Evolutionary conservation across 2,113 vertebrate species (phyloP).

Genomic region (Colistium nudipinnis): DNA sequence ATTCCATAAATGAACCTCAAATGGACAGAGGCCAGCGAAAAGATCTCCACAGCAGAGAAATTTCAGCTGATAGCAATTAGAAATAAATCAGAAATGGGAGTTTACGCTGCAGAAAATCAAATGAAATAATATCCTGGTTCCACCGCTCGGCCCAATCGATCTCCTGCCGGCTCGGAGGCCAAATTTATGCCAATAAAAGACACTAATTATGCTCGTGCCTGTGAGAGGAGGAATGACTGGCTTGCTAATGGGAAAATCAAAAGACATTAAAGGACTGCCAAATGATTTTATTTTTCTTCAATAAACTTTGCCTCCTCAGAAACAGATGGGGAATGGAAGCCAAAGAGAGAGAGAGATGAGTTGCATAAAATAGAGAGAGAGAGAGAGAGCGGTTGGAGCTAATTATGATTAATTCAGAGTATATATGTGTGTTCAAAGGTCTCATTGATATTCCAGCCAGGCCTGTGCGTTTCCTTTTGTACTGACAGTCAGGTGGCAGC

Average conservation of each 20-base stretch:
- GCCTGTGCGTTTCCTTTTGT: slow-evolving; percentile 28
- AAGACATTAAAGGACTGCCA: slow-evolving; percentile 78
- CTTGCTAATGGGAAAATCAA: slow-evolving; percentile 82
- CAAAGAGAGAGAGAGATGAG: slow-evolving; percentile 25
- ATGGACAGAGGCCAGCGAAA: too few species aligned
- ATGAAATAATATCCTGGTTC: neutral
- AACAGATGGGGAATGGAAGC: slow-evolving; percentile 62
- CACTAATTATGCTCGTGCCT: slow-evolving; percentile 75
- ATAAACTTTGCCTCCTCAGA: slow-evolving; percentile 61
- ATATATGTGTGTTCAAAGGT: slow-evolving; percentile 43
- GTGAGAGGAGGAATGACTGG: slow-evolving; percentile 70
- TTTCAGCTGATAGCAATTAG: slow-evolving; percentile 23
- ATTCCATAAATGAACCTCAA: too few species aligned
- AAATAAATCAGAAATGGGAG: neutral
- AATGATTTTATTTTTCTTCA: slow-evolving; percentile 75
- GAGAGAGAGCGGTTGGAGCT: slow-evolving; percentile 44
- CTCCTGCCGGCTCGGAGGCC: slow-evolving; percentile 64
- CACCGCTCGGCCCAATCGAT: slow-evolving; percentile 55
- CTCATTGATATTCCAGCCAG: slow-evolving; percentile 41
- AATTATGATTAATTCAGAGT: slow-evolving; percentile 67
- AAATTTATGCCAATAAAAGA: slow-evolving; percentile 77
- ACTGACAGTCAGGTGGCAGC: slow-evolving; percentile 29
- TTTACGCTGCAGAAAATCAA: neutral
- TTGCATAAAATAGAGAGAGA: neutral
- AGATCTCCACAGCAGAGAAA: too few species aligned